Percentiles rank a stretch among this genome's conserved stretches.
Conservation (phyloP, 2,888 invertebrate genomes). For the Cyaniris semiargus region DNA sequence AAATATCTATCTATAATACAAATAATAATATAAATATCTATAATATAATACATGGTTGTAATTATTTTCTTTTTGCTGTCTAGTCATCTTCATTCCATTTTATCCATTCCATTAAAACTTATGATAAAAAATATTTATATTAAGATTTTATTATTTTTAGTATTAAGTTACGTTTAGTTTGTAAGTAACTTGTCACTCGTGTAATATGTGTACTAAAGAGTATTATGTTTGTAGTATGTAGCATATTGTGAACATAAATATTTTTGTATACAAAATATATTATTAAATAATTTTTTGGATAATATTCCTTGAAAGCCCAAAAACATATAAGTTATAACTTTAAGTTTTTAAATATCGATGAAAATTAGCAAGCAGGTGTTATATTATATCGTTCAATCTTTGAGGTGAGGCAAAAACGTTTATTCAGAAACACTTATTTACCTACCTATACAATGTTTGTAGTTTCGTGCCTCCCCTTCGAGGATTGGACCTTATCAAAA, state of each 20-base stretch:
- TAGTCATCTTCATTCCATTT: neutral
- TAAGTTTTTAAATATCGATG: too few species aligned
- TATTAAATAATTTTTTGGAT: too few species aligned
- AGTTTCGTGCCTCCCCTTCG: too few species aligned
- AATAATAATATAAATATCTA: too few species aligned
- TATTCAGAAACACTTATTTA: too few species aligned
- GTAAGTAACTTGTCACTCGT: neutral
- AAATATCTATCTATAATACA: too few species aligned
- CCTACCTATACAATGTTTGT: too few species aligned
- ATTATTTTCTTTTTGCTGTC: neutral
- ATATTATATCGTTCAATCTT: too few species aligned
- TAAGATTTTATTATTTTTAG: neutral
- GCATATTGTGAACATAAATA: neutral
- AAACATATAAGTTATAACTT: neutral
- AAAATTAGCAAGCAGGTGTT: too few species aligned
- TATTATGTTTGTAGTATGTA: neutral
- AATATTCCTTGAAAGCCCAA: neutral
- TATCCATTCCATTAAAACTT: neutral
- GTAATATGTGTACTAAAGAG: neutral
- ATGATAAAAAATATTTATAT: neutral
- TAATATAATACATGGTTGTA: too few species aligned
- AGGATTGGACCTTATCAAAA: too few species aligned
- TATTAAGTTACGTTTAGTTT: neutral
- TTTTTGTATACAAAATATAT: neutral
- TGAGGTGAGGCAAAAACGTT: too few species aligned